phyloP scores from a whole-genome alignment of 2,888 invertebrate genomes.

The Tridacna crocea region DNA sequence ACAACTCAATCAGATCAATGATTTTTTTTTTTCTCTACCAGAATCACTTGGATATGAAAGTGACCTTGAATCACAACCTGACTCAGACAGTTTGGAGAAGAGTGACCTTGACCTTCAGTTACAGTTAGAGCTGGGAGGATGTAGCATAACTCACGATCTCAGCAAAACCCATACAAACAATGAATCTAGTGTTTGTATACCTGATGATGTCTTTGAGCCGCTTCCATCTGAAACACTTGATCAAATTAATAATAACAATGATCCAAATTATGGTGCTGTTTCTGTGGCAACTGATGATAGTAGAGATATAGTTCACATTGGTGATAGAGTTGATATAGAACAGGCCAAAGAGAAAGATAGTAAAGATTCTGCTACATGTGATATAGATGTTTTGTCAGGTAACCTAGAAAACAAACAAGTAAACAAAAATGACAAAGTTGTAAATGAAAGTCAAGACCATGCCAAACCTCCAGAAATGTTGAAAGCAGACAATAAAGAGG shows the following conservation, averaged over 20 bases:
- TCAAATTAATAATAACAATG: constrained; percentile 1
- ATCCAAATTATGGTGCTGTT: background rate
- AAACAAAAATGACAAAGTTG: background rate
- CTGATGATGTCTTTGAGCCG: constrained; percentile 7
- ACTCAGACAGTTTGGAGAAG: constrained; percentile 4
- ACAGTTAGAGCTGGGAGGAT: constrained; percentile 1
- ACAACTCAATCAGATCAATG: too few species aligned
- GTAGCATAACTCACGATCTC: background rate
- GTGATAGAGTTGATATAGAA: background rate
- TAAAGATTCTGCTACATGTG: background rate
- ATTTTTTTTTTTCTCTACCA: background rate
- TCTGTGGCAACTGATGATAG: background rate
- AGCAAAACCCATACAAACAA: background rate
- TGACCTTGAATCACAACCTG: constrained; percentile 23
- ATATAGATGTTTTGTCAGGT: background rate
- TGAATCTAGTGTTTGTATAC: background rate
- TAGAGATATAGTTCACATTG: background rate
- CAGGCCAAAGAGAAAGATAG: background rate
- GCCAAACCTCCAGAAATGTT: too few species aligned
- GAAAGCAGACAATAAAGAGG: too few species aligned
- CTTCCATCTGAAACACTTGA: background rate
- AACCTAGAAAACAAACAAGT: background rate
- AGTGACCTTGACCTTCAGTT: constrained; percentile 8
- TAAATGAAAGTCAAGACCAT: background rate
- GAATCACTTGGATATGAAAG: constrained; percentile 22